Percentiles rank a stretch among this genome's conserved stretches.
Evolutionary conservation across 2,113 vertebrate species (phyloP).

Genomic region (Gavia stellata): DNA sequence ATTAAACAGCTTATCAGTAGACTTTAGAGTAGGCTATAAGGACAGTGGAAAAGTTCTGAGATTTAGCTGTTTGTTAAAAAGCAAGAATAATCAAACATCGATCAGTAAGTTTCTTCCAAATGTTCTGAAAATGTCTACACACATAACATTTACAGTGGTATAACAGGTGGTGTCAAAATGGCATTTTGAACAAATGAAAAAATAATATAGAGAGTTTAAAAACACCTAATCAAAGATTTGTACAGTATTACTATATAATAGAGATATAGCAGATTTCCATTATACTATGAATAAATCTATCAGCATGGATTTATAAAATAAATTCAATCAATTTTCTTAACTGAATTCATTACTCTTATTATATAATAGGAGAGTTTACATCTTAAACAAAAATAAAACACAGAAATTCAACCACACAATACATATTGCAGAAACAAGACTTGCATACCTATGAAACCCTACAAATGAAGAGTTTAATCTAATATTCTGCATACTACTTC

Average conservation of each 20-base stretch:
- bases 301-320: not conserved
- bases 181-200: not conserved
- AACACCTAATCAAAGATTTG: not conserved
- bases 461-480: not conserved
- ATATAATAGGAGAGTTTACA: not conserved
- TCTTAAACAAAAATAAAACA: not conserved
- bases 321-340: not conserved
- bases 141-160: not conserved
- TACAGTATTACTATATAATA: not conserved
- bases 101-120: not conserved
- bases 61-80: not conserved
- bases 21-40: not conserved
- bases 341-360: not conserved
- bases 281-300: not conserved
- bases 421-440: not conserved
- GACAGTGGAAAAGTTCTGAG: not conserved
- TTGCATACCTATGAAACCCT: not conserved
- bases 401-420: not conserved
- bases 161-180: not conserved
- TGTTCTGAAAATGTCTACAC: not conserved
- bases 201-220: not conserved
- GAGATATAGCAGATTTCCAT: not conserved
- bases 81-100: not conserved
- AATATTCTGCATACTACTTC: not conserved
- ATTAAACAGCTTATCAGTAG: not conserved